Conservation (phyloP, 2,797 vertebrate species). For the Xerus rutilus region DNA sequence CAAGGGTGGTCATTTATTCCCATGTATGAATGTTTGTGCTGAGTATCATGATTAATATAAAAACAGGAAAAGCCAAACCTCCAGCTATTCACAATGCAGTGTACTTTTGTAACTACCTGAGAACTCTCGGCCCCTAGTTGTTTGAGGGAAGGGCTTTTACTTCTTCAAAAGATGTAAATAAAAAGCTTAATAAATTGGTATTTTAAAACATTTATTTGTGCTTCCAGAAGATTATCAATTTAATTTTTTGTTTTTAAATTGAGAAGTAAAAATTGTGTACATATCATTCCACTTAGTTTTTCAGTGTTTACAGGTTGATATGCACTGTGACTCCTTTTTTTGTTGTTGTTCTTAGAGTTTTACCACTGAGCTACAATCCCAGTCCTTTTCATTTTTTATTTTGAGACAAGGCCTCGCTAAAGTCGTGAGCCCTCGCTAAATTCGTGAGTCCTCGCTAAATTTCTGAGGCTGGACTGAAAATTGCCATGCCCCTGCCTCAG, state of each 20-base stretch:
- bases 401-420: too few species aligned
- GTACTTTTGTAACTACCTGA: not conserved
- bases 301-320: not conserved
- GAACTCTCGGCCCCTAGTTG: not conserved
- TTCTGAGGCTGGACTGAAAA: too few species aligned
- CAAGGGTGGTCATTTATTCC: not conserved
- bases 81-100: not conserved
- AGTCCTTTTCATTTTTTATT: too few species aligned
- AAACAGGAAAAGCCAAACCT: not conserved
- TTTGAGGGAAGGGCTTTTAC: not conserved
- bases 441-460: too few species aligned
- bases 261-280: not conserved
- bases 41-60: not conserved
- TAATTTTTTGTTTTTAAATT: not conserved
- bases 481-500: too few species aligned
- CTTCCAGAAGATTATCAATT: not conserved
- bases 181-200: conserved; percentile 27
- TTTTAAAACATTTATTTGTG: not conserved
- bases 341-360: not conserved
- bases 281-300: not conserved
- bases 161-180: not conserved
- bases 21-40: not conserved
- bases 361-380: too few species aligned
- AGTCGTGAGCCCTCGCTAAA: too few species aligned
- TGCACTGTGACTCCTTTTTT: not conserved